These are phyloP conservation scores for Zaprionus tsacasi DNA, from an alignment of 1,140 invertebrate genomes.

Conservation along the genomic window DNA sequence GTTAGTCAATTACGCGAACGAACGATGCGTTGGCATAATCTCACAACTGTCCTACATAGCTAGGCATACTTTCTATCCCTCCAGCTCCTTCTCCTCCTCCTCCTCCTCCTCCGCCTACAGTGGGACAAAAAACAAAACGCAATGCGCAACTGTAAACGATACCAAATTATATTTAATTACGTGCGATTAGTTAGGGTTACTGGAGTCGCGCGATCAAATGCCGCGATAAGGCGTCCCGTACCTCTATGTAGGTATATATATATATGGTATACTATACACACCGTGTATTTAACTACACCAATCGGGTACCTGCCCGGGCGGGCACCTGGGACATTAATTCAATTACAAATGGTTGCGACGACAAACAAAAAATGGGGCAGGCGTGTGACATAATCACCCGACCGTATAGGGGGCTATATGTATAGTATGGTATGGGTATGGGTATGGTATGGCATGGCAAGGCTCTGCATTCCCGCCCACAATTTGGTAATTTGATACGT, in stretches of 20 bases:
- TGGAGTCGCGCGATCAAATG: slow-evolving; percentile 81
- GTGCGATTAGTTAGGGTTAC: slow-evolving; percentile 83
- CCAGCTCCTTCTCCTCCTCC: neutral
- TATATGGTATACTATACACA: neutral
- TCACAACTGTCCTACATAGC: slow-evolving; percentile 34
- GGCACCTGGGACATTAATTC: slow-evolving; percentile 67
- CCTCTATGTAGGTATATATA: neutral
- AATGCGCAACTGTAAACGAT: slow-evolving; percentile 81
- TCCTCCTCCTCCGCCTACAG: neutral
- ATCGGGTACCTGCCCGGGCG: slow-evolving; percentile 7
- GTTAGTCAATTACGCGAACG: slow-evolving; percentile 43
- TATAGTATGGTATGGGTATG: neutral
- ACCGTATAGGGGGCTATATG: slow-evolving; percentile 8
- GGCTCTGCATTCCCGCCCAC: slow-evolving; percentile 26
- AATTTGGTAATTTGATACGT: slow-evolving; percentile 84
- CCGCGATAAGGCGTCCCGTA: slow-evolving; percentile 62
- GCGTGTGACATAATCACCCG: slow-evolving; percentile 77
- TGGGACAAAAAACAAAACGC: slow-evolving; percentile 29
- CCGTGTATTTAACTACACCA: slow-evolving; percentile 33
- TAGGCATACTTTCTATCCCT: neutral
- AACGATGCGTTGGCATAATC: slow-evolving; percentile 52
- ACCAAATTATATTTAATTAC: slow-evolving; percentile 84
- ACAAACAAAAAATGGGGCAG: slow-evolving; percentile 52
- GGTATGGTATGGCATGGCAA: slow-evolving; percentile 8
- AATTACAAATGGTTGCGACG: slow-evolving; percentile 78